Evolutionary conservation across 2,888 invertebrate species (phyloP), one percentile per base, ranked within the genome.

Genomic region (Oscheius myriophilus): DNA sequence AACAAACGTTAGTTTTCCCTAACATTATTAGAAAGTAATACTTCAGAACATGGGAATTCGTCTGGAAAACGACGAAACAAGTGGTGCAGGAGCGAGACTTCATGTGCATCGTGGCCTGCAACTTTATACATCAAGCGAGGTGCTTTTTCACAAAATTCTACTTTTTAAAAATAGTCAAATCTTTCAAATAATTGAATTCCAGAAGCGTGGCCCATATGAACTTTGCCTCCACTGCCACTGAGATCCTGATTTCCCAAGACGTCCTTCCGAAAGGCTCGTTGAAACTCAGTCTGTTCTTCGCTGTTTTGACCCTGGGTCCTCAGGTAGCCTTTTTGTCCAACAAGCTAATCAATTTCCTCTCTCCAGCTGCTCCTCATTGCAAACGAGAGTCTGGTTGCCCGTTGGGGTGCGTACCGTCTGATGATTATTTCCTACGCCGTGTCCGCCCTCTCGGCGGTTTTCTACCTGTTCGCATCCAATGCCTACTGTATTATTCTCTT

Each of bases 171-270:
- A n/a, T n/a, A n/a, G n/a, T n/a, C n/a, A n/a, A n/a, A 33, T 33
- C 42, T 16, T n/a, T 11, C 11, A 39, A 39, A 26, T 11, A 57
- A 16, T 16, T 16, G 2, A 9, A 39, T 25, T 59, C 39, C 51
- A 77, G 79, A 52, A 80, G 82, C 26, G 78, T 82, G 11, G 78
- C 81, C 7, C 85, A 85, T 52, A 59, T 86, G 70, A 86, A 86
- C 71, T 86, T 86, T 49, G 86, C 86, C 1, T 82, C 86, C n/a
- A 86, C 86, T 26, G 77, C 83, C 18, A 84, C 84, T 4, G 86
- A 86, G 58, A 55, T 84, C 16, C 71, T 86, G n/a, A 78, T 86
- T 43, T 80, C 86, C 0, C 81, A 83, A 62, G 59, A 59, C 3
- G 72, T 83, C 49, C 63, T 86, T 33, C 74, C 84, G 2, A 81